phyloP scores from a whole-genome alignment of 2,888 invertebrate species.

The Cerceris rybyensis region DNA sequence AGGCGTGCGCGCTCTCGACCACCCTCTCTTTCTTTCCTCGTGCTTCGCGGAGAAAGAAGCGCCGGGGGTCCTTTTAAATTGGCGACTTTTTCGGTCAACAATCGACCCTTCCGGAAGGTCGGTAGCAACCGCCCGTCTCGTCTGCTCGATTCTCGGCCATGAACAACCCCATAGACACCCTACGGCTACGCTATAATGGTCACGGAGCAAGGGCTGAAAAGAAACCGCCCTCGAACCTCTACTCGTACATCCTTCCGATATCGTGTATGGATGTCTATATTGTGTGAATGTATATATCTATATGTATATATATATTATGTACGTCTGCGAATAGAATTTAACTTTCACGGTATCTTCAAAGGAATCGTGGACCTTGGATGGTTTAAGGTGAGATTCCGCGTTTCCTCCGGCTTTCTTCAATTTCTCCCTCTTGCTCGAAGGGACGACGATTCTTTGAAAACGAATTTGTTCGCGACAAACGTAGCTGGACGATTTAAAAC shows the following conservation, averaged over 20 bases:
- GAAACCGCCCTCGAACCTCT: conserved; percentile 66
- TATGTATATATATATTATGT: conserved; percentile 26
- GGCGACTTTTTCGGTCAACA: conserved; percentile 82
- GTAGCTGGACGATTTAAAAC: conserved; percentile 40
- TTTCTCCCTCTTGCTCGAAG: conserved; percentile 22
- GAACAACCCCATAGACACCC: conserved; percentile 76
- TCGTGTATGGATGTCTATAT: neutral
- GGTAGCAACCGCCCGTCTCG: conserved; percentile 68
- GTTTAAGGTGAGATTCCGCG: conserved; percentile 66
- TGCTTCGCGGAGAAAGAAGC: conserved; percentile 63
- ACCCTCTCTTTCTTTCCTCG: conserved; percentile 34
- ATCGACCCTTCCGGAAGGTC: conserved; percentile 81
- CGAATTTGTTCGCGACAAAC: conserved; percentile 58
- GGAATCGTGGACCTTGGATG: conserved; percentile 53
- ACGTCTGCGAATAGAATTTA: conserved; percentile 65
- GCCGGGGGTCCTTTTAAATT: conserved; percentile 81
- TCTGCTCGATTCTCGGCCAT: conserved; percentile 68
- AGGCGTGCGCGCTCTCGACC: conserved; percentile 60
- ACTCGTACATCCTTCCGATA: conserved; percentile 29
- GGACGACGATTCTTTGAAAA: conserved; percentile 35
- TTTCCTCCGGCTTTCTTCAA: conserved; percentile 41
- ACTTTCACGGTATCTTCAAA: conserved; percentile 66
- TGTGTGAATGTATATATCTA: conserved; percentile 13
- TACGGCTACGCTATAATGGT: conserved; percentile 78
- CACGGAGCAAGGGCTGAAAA: conserved; percentile 70